These are phyloP conservation scores for Tachyglossus aculeatus DNA, from an alignment of 2,797 vertebrate species.

Conservation along the genomic window DNA sequence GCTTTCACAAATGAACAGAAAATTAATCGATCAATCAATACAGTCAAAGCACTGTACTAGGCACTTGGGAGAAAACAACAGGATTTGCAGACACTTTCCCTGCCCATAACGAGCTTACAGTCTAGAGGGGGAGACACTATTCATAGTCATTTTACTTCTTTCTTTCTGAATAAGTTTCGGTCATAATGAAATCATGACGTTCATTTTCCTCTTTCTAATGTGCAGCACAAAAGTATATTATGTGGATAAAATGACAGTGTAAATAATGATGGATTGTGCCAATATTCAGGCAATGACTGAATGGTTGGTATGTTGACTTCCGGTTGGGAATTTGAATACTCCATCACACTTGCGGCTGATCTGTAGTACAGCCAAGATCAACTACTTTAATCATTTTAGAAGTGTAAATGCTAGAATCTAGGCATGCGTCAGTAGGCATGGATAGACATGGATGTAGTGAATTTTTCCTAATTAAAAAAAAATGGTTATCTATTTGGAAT, in stretches of 20 bases:
- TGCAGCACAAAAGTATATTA: slow-evolving; percentile 32
- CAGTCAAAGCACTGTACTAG: no score
- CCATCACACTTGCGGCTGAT: slow-evolving; percentile 46
- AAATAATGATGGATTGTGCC: slow-evolving; percentile 52
- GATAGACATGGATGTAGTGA: slow-evolving; percentile 14
- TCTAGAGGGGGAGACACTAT: no score
- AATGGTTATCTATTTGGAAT: slow-evolving; percentile 2
- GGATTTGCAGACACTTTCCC: no score
- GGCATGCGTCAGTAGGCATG: slow-evolving; percentile 21
- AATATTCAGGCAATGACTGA: slow-evolving; percentile 45
- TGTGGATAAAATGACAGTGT: slow-evolving; percentile 38
- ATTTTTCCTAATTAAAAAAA: slow-evolving; percentile 22
- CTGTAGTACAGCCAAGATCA: slow-evolving; percentile 35
- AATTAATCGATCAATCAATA: no score
- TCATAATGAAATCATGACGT: slow-evolving; percentile 41
- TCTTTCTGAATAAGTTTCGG: neutral
- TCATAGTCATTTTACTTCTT: slow-evolving; percentile 28
- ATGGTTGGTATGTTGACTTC: slow-evolving; percentile 50
- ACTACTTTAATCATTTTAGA: slow-evolving; percentile 37
- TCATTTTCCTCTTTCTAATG: slow-evolving; percentile 40
- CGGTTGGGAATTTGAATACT: slow-evolving; percentile 52
- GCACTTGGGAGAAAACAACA: no score
- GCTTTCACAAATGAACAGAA: no score
- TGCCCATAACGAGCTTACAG: no score
- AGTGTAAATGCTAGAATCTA: slow-evolving; percentile 41